phyloP scores from a whole-genome alignment of 2,797 vertebrate species.

The Danio albolineatus region DNA sequence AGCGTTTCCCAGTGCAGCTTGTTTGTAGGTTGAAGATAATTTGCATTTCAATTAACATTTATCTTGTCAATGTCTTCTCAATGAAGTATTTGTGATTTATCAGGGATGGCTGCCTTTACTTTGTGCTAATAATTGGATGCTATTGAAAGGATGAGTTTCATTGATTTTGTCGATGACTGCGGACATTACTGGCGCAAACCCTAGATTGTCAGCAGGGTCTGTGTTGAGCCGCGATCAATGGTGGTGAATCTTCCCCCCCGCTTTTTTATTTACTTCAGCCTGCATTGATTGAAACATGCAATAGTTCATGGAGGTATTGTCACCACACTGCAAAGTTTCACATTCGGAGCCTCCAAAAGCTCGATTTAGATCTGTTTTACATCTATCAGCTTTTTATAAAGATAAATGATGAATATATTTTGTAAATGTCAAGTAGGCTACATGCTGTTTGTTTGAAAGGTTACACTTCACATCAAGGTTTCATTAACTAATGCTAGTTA shows the following conservation, averaged over 20 bases:
- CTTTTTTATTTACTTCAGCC: slow-evolving; percentile 87
- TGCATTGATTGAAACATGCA: slow-evolving; percentile 88
- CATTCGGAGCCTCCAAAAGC: slow-evolving; percentile 55
- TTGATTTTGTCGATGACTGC: slow-evolving; percentile 94
- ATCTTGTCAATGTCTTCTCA: slow-evolving; percentile 84
- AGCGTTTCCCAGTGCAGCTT: not conserved
- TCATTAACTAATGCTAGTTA: too few species aligned
- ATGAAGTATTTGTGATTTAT: slow-evolving; percentile 93
- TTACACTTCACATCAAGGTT: too few species aligned
- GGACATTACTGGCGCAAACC: slow-evolving; percentile 90
- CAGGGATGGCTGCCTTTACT: slow-evolving; percentile 82
- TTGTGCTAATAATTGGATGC: slow-evolving; percentile 98
- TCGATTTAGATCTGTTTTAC: not conserved
- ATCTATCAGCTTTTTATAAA: not conserved
- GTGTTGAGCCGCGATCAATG: slow-evolving; percentile 92
- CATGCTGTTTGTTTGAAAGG: too few species aligned
- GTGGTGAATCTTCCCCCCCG: slow-evolving; percentile 86
- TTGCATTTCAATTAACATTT: slow-evolving; percentile 84
- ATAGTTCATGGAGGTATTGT: slow-evolving; percentile 87
- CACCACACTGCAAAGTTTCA: slow-evolving; percentile 87
- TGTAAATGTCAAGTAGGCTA: too few species aligned
- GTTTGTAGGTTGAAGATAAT: slow-evolving; percentile 63
- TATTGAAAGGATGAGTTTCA: slow-evolving; percentile 99
- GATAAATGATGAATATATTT: not conserved
- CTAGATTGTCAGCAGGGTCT: slow-evolving; percentile 86